A percentile compares a stretch with the other conserved stretches of the same genome.
phyloP scores from a whole-genome alignment of 2,113 vertebrate species.

The Rhynchomys soricoides region DNA sequence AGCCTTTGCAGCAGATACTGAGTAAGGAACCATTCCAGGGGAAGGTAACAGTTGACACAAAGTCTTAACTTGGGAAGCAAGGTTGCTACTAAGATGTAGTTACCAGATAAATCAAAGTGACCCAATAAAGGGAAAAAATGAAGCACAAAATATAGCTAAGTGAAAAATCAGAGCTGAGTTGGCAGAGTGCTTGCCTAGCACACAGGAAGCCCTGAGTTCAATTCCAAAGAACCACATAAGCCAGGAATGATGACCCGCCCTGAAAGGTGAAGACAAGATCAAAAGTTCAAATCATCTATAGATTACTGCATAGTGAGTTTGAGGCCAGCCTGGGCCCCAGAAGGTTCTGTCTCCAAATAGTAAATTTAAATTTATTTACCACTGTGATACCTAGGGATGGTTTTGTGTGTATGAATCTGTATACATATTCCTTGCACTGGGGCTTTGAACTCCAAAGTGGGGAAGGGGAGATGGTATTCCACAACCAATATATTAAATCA shows the following conservation, averaged over 20 bases:
- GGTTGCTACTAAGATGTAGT: background rate
- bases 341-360: background rate
- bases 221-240: background rate
- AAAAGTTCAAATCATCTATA: background rate
- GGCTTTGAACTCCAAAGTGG: background rate
- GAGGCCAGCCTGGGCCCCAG: background rate
- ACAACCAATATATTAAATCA: slow-evolving; percentile 73
- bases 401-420: background rate
- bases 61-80: slow-evolving; percentile 22
- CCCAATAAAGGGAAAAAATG: background rate
- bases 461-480: background rate
- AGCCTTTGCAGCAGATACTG: background rate
- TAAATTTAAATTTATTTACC: background rate
- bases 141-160: background rate
- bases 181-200: background rate
- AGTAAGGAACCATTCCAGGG: background rate
- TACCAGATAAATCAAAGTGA: background rate
- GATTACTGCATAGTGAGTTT: background rate
- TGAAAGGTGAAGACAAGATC: background rate
- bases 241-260: background rate
- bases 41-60: background rate
- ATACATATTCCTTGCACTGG: background rate
- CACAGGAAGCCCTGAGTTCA: background rate
- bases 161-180: background rate
- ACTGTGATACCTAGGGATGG: background rate